These are phyloP conservation scores for Eupeodes latifasciatus DNA, from an alignment of 2,888 invertebrate genomes.

Conservation along the genomic window DNA sequence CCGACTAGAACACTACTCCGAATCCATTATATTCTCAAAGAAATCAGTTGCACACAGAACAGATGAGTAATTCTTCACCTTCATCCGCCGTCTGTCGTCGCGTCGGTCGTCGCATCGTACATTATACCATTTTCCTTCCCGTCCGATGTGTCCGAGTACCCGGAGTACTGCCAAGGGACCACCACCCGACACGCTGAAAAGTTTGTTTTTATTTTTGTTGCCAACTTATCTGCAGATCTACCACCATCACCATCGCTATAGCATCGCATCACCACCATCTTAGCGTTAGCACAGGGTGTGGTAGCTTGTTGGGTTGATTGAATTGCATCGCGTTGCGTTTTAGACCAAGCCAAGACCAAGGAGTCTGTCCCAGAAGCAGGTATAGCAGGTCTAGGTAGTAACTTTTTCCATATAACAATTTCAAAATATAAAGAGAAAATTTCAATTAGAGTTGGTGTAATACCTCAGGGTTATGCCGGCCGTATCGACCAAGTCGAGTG, in stretches of 20 bases:
- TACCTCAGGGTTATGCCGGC: constrained; percentile 55
- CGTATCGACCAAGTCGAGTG: background rate
- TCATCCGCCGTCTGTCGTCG: background rate
- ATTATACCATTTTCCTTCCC: constrained; percentile 26
- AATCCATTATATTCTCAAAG: constrained; percentile 50
- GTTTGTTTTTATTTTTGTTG: constrained; percentile 26
- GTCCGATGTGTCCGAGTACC: background rate
- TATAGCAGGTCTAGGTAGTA: background rate
- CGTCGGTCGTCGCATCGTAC: constrained; percentile 16
- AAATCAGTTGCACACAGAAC: constrained; percentile 49
- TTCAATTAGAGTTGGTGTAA: constrained; percentile 63
- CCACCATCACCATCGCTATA: background rate
- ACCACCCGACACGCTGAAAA: background rate
- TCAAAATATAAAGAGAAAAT: constrained; percentile 49
- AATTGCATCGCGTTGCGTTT: constrained; percentile 1
- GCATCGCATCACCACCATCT: too few relatives aligned
- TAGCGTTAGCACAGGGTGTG: too few relatives aligned
- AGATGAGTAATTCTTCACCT: constrained; percentile 46
- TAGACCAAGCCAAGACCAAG: background rate
- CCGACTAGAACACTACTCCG: constrained; percentile 35
- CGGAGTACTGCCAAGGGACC: background rate
- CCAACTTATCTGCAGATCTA: background rate
- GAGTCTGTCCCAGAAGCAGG: background rate
- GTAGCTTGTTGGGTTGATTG: background rate
- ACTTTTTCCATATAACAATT: constrained; percentile 55